These are phyloP conservation scores for Marmota flaviventris DNA, from an alignment of 2,113 vertebrate genomes.

Conservation along the genomic window DNA sequence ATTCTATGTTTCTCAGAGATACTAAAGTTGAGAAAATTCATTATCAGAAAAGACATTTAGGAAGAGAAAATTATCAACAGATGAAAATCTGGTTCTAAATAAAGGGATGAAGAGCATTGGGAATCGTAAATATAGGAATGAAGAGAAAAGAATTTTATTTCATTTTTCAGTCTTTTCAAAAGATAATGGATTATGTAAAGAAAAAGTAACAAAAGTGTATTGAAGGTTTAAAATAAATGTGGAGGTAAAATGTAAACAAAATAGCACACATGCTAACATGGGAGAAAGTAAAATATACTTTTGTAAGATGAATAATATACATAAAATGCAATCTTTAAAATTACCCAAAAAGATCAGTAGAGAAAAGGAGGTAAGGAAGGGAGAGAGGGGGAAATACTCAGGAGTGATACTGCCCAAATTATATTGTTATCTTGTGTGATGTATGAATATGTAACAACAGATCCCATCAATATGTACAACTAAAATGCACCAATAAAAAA, in stretches of 20 bases:
- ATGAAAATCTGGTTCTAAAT: conserved; percentile 8
- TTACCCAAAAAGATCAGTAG: too few species aligned
- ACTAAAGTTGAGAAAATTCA: neutral
- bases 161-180: neutral
- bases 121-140: neutral
- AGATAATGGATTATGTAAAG: neutral
- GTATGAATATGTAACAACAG: too few species aligned
- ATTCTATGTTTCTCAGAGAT: neutral
- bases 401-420: too few species aligned
- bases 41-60: neutral
- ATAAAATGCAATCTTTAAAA: neutral
- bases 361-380: too few species aligned
- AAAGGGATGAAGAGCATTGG: neutral
- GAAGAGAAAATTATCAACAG: neutral
- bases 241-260: neutral
- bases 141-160: neutral
- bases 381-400: too few species aligned
- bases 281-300: neutral
- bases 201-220: neutral
- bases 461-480: too few species aligned
- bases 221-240: neutral
- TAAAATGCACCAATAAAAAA: too few species aligned
- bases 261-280: neutral
- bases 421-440: too few species aligned
- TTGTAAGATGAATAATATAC: neutral